Conservation (phyloP, 2,797 vertebrate species). For the Neopelma chrysocephalum region DNA sequence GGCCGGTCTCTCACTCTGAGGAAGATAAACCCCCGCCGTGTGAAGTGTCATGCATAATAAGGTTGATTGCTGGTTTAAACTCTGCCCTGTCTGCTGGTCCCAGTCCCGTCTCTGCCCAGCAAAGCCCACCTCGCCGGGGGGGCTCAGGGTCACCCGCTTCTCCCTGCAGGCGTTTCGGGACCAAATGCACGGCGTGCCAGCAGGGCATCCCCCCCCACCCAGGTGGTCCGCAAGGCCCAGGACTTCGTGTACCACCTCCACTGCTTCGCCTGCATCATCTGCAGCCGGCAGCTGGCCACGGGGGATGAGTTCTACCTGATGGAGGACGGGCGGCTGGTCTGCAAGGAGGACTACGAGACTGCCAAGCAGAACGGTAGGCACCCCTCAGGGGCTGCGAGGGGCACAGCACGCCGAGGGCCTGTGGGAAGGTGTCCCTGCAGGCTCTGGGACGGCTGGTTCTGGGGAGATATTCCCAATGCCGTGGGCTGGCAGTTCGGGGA, state of each 20-base stretch:
- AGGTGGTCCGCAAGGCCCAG: conserved; percentile 97
- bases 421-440: rapidly evolving
- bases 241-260: conserved; percentile 98
- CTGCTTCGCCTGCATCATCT: conserved; percentile 98
- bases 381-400: rapidly evolving
- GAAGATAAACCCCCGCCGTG: conserved; percentile 76
- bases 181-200: conserved; percentile 97
- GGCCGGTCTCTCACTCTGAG: conserved; percentile 68
- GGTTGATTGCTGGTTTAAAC: conserved; percentile 75
- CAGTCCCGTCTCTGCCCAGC: not conserved
- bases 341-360: conserved; percentile 97
- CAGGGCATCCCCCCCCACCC: conserved; percentile 97
- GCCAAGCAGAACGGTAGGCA: conserved; percentile 94
- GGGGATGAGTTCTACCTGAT: conserved; percentile 99
- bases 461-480: rapidly evolving
- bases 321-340: conserved; percentile 96
- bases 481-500: not conserved
- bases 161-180: conserved; percentile 89
- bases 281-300: conserved; percentile 94
- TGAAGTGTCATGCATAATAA: conserved; percentile 78
- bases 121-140: not conserved
- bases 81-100: conserved; percentile 62
- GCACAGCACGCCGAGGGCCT: rapidly evolving
- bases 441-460: not conserved
- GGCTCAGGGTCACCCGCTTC: not conserved